Evolutionary conservation across 1,140 invertebrate genomes (phyloP), one percentile per base, ranked within the genome.

Genomic region (Bombus huntii): DNA sequence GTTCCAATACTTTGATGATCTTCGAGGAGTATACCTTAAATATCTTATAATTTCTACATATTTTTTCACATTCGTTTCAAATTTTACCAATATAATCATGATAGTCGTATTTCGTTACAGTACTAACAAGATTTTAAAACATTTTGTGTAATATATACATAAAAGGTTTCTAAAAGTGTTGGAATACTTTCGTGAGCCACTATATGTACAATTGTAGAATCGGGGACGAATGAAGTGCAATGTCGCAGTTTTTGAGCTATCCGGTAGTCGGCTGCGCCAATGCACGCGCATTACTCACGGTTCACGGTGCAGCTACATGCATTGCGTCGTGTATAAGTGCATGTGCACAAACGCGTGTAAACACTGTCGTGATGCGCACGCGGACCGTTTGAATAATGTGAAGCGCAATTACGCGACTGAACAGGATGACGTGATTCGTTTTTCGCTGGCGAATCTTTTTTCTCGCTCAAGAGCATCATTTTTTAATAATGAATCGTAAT

Each of bases 311-410:
- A 87, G 75, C 70, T 28, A 87, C 87, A 75, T 72, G 66, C 62
- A 57, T 78, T 78, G 59, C 74, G 78, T 74, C 78, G 62, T 86
- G 77, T 79, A 66, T 73, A 82, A 84, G 68, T 76, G 85, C 81
- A 78, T 85, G 80, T 90, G 88, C 88, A 88, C 78, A 86, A 87
- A 87, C 85, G 89, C 89, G 89, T 90, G 85, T 89, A 90, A 90
- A 90, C 88, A 83, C 80, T 65, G 87, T 68, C 70, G 62, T 65
- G 75, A 72, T 28, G 77, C 83, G 84, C 80, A 81, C 88, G 88
- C 85, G 77, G 85, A 89, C 83, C 85, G 77, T 90, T 90, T 89
- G 81, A 89, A 90, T 89, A 90, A 90, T 89, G 89, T 47, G 85
- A 90, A 78, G 89, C 74, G 85, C 88, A 90, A 90, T 90, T 90